Conservation (phyloP, 2,888 invertebrate species). For the Trisateles emortualis region DNA sequence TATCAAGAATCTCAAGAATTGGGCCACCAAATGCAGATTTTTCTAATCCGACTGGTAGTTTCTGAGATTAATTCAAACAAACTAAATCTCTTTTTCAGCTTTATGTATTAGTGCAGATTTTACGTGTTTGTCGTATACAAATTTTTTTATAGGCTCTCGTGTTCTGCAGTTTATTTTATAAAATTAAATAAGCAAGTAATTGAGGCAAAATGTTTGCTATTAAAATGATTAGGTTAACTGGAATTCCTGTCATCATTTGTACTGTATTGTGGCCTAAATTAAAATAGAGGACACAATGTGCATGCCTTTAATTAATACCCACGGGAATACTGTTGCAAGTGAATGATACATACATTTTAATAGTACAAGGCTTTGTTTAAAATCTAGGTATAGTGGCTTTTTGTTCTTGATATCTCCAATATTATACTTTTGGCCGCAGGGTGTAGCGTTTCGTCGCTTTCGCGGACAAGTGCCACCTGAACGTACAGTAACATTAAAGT, state of each 20-base stretch:
- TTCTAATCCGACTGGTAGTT: no score
- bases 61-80: not conserved
- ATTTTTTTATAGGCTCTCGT: not conserved
- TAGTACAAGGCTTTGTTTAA: no score
- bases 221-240: conserved; percentile 2
- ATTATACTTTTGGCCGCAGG: no score
- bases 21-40: no score
- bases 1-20: no score
- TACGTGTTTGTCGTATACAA: not conserved
- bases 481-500: no score
- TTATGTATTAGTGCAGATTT: no score
- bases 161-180: not conserved
- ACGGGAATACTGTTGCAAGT: conserved; percentile 29
- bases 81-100: not conserved
- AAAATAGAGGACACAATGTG: conserved; percentile 38
- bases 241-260: conserved; percentile 26
- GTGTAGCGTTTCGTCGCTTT: no score
- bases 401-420: no score
- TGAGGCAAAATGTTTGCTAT: not conserved
- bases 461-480: no score
- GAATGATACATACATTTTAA: conserved; percentile 1
- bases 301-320: conserved; percentile 40
- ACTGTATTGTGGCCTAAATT: conserved; percentile 39
- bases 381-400: no score
- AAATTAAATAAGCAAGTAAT: not conserved